Conservation (phyloP, 2,113 vertebrate genomes). For the Laticauda colubrina region DNA sequence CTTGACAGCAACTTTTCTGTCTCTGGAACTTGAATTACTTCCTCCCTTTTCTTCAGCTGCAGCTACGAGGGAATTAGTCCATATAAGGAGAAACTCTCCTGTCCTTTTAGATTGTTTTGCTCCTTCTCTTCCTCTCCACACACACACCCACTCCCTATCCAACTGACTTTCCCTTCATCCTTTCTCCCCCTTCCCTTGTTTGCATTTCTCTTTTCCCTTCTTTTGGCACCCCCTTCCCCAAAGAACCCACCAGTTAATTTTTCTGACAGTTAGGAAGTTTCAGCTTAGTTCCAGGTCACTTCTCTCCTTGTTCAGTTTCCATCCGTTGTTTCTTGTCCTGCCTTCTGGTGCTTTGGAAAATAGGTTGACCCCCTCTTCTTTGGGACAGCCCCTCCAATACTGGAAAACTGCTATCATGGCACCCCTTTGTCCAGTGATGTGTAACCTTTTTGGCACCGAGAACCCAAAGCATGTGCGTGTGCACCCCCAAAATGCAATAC, state of each 20-base stretch:
- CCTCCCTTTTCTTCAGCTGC: conserved; percentile 42
- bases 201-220: not conserved
- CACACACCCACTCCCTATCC: not conserved
- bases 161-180: not conserved
- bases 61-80: conserved; percentile 59
- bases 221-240: not conserved
- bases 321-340: too few relatives aligned
- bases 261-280: too few relatives aligned
- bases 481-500: too few relatives aligned
- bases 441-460: too few relatives aligned
- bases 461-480: too few relatives aligned
- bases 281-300: too few relatives aligned
- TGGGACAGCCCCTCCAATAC: too few relatives aligned
- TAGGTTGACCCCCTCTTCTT: too few relatives aligned
- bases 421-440: too few relatives aligned
- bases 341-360: too few relatives aligned
- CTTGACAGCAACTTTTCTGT: not conserved
- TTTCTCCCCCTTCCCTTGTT: not conserved
- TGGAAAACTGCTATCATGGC: too few relatives aligned
- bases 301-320: too few relatives aligned
- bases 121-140: not conserved
- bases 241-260: not conserved
- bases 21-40: conserved; percentile 1
- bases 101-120: not conserved
- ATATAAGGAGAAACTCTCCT: conserved; percentile 65